Conservation (phyloP, 2,797 vertebrate genomes). For the Amphiprion clarkii region DNA sequence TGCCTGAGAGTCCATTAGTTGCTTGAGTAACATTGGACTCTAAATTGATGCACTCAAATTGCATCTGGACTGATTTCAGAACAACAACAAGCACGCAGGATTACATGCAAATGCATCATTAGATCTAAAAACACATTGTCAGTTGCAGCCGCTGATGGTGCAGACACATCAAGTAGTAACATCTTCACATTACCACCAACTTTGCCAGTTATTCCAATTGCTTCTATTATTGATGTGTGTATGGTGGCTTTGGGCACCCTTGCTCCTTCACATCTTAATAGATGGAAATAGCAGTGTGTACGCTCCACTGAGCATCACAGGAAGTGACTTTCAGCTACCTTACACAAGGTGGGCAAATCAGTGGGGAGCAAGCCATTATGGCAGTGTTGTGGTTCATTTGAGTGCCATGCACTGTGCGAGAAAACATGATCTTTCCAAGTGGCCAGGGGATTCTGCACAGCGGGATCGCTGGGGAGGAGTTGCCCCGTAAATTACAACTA, state of each 20-base stretch:
- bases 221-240: slow-evolving; percentile 73
- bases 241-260: slow-evolving; percentile 63
- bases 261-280: slow-evolving; percentile 88
- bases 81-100: slow-evolving; percentile 78
- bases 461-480: slow-evolving; percentile 80
- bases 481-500: slow-evolving; percentile 86
- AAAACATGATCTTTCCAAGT: slow-evolving; percentile 85
- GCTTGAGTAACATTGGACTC: slow-evolving; percentile 80
- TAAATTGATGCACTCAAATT: slow-evolving; percentile 83
- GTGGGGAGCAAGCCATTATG: slow-evolving; percentile 84
- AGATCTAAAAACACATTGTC: slow-evolving; percentile 75
- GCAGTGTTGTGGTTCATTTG: slow-evolving; percentile 85
- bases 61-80: slow-evolving; percentile 81
- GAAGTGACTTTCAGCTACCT: slow-evolving; percentile 89
- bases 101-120: slow-evolving; percentile 80
- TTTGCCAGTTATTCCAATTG: slow-evolving; percentile 59
- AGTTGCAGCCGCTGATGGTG: slow-evolving; percentile 55
- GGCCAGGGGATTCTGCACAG: slow-evolving; percentile 83
- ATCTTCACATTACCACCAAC: slow-evolving; percentile 68
- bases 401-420: slow-evolving; percentile 81
- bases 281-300: slow-evolving; percentile 88
- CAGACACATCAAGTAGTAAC: slow-evolving; percentile 60
- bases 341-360: slow-evolving; percentile 90
- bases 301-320: slow-evolving; percentile 85
- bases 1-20: slow-evolving; percentile 84